phyloP scores from a whole-genome alignment of 2,113 vertebrate species.

The Falcunculus frontatus region DNA sequence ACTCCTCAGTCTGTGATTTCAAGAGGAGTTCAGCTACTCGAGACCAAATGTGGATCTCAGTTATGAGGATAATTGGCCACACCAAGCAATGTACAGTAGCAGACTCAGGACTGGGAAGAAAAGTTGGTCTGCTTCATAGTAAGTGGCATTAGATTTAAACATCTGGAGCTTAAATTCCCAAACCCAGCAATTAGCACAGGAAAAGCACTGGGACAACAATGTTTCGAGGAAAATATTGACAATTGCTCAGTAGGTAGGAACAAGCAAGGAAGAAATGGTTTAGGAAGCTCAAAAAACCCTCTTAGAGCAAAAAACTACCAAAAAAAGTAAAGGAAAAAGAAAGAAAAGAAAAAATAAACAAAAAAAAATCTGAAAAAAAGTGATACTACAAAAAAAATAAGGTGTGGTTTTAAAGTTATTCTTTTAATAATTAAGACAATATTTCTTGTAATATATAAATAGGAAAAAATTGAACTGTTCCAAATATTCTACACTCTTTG shows the following conservation, averaged over 20 bases:
- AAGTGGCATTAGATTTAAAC: background rate
- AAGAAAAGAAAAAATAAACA: background rate
- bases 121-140: background rate
- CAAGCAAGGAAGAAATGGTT: background rate
- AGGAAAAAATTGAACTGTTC: background rate
- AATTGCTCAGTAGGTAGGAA: background rate
- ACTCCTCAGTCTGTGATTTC: background rate
- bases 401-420: background rate
- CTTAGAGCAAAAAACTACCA: background rate
- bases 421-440: background rate
- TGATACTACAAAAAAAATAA: background rate
- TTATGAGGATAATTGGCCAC: background rate
- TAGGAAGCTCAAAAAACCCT: background rate
- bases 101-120: background rate
- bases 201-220: background rate
- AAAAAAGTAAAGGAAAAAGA: background rate
- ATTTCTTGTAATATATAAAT: background rate
- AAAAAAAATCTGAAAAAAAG: background rate
- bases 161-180: background rate
- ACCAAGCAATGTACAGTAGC: background rate
- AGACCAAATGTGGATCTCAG: background rate
- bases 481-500: background rate
- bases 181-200: background rate
- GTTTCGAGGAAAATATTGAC: background rate
- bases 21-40: background rate